Evolutionary conservation across 2,113 vertebrate genomes (phyloP).

Genomic region (Xenus cinereus): DNA sequence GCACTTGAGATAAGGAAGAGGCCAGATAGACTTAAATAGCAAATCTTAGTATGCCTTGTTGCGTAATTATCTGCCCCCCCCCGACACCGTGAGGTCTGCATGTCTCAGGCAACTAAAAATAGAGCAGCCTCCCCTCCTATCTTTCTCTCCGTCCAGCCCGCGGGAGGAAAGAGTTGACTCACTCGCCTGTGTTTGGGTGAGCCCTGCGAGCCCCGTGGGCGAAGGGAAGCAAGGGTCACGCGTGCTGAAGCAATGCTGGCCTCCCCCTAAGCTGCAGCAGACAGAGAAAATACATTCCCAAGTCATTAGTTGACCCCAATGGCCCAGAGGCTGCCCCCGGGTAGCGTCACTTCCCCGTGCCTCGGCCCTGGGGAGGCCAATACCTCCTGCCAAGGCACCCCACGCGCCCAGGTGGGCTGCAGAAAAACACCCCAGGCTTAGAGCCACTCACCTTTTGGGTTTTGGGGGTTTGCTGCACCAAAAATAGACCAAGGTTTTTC

Average conservation of each 20-base stretch:
- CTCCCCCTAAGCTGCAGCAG: neutral
- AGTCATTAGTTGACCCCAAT: neutral
- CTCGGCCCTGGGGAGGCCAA: fast-evolving
- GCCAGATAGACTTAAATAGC: constrained; percentile 38
- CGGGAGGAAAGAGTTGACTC: neutral
- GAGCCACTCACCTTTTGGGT: neutral
- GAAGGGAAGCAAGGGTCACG: neutral
- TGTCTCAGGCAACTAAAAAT: constrained; percentile 34
- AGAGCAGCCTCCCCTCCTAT: neutral
- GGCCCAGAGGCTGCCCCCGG: neutral
- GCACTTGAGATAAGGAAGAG: constrained; percentile 37
- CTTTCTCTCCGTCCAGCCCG: neutral
- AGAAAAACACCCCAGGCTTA: neutral
- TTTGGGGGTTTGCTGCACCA: neutral
- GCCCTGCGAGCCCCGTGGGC: fast-evolving
- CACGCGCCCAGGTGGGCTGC: neutral
- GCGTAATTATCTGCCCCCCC: constrained; percentile 7
- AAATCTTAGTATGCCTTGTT: constrained; percentile 8
- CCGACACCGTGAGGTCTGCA: neutral
- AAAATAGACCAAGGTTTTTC: neutral
- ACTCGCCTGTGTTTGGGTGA: neutral
- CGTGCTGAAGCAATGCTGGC: neutral
- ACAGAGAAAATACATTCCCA: neutral
- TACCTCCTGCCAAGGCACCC: neutral
- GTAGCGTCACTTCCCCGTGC: fast-evolving